These are phyloP conservation scores for Dinocampus coccinellae DNA, from an alignment of 2,888 invertebrate species.

Conservation along the genomic window DNA sequence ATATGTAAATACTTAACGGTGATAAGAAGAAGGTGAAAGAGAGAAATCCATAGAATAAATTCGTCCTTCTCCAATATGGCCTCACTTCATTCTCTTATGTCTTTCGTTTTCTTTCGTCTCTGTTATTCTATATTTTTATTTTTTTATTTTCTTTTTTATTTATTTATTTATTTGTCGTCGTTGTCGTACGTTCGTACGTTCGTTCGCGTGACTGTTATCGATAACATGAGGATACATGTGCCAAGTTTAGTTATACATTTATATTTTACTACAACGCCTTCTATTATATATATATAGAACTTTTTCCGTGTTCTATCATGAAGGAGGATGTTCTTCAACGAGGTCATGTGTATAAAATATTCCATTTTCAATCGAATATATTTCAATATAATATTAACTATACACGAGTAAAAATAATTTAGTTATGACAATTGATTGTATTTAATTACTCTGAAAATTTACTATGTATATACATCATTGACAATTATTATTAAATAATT, in stretches of 20 bases:
- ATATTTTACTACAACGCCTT: conserved; percentile 10
- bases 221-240: conserved; percentile 38
- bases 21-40: conserved; percentile 46
- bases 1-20: conserved; percentile 38
- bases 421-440: no score
- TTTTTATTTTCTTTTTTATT: no score
- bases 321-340: conserved; percentile 35
- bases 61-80: conserved; percentile 40
- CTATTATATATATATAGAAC: not conserved
- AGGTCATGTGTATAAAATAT: conserved; percentile 15
- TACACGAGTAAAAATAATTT: no score
- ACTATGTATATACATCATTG: no score
- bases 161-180: no score
- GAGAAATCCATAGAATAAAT: conserved; percentile 48
- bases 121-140: no score
- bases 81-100: conserved; percentile 10
- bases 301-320: not conserved
- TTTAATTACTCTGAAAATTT: no score
- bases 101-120: no score
- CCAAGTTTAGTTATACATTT: conserved; percentile 38
- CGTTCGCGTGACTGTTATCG: conserved; percentile 57
- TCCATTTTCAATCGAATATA: not conserved
- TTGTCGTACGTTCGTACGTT: conserved; percentile 29
- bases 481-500: no score
- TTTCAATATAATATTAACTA: not conserved